These are phyloP conservation scores for Cataglyphis rosenhaueri DNA, from an alignment of 2,888 invertebrate genomes.

Conservation along the genomic window DNA sequence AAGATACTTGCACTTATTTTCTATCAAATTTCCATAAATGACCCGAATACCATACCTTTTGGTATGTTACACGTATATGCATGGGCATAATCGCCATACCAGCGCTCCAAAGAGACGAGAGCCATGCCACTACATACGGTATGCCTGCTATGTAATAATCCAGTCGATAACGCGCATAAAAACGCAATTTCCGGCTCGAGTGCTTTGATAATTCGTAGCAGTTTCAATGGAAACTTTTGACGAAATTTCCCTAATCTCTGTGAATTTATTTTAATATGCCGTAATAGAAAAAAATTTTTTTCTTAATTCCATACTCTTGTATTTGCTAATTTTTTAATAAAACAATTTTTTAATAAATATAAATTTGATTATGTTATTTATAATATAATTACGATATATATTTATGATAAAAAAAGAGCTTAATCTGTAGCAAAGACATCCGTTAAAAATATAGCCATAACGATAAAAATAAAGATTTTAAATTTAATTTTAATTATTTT, in stretches of 20 bases:
- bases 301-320: not conserved
- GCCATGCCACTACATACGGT: slow-evolving; percentile 37
- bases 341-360: not conserved
- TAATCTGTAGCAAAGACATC: not conserved
- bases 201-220: slow-evolving; percentile 16
- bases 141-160: slow-evolving; percentile 45
- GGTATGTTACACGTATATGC: slow-evolving; percentile 46
- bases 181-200: slow-evolving; percentile 20
- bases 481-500: not conserved
- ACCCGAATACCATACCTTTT: slow-evolving; percentile 52
- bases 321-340: not conserved
- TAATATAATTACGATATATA: not conserved
- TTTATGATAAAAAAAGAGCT: not conserved
- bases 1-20: slow-evolving; percentile 55
- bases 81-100: slow-evolving; percentile 47
- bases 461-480: not conserved
- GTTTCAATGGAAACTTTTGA: not conserved
- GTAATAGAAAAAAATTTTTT: not conserved
- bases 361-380: not conserved
- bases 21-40: slow-evolving; percentile 59
- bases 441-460: not conserved
- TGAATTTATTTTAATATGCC: not conserved
- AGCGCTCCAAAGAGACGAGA: slow-evolving; percentile 46
- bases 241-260: not conserved
- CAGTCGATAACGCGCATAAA: slow-evolving; percentile 43